Conservation (phyloP, 2,113 vertebrate genomes). For the Sturnira hondurensis region DNA sequence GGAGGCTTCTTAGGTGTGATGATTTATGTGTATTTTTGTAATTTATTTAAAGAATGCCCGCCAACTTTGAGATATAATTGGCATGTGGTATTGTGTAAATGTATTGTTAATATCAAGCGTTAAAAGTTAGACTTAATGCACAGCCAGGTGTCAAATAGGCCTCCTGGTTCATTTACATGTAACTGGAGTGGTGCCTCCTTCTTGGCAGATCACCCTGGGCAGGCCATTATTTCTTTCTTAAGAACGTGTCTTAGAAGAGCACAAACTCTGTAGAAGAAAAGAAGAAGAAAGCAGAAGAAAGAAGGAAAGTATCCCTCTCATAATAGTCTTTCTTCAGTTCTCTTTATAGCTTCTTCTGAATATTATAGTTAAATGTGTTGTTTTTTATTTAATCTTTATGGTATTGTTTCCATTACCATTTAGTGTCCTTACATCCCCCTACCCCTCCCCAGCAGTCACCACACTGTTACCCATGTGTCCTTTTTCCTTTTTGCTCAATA, state of each 20-base stretch:
- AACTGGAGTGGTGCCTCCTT: neutral
- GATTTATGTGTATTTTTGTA: neutral
- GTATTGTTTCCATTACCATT: no score
- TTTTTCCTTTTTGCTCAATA: no score
- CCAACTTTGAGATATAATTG: neutral
- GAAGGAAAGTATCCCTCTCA: neutral
- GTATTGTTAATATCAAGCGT: neutral
- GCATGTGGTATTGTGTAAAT: neutral
- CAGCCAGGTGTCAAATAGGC: neutral
- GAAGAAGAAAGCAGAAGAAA: neutral
- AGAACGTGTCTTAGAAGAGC: neutral
- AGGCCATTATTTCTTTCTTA: neutral
- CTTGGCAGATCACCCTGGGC: neutral
- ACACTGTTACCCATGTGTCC: no score
- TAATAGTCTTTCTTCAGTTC: neutral
- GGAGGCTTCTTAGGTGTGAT: neutral
- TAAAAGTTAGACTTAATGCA: neutral
- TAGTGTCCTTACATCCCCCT: no score
- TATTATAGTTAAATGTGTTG: neutral
- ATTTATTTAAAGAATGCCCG: neutral
- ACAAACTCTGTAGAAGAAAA: neutral
- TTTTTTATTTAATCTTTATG: no score
- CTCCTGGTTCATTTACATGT: neutral
- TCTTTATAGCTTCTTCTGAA: neutral
- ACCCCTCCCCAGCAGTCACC: no score